phyloP scores from a whole-genome alignment of 2,113 vertebrate genomes.

The Myanophis thanlyinensis region DNA sequence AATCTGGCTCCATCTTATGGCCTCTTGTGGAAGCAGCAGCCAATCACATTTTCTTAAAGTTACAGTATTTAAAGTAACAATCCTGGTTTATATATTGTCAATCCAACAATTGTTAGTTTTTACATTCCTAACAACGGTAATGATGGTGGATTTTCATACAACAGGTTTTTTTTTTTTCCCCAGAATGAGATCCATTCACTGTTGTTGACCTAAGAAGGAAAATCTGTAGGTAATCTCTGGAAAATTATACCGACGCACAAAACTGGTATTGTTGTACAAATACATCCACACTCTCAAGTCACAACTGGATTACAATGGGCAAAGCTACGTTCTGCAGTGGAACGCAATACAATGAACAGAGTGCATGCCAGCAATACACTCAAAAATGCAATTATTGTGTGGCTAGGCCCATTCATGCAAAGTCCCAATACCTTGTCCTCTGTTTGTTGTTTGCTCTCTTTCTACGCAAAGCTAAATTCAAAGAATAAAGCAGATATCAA shows the following conservation, averaged over 20 bases:
- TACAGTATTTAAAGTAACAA: no score
- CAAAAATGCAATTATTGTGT: neutral
- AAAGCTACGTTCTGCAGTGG: constrained; percentile 13
- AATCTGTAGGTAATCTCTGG: constrained; percentile 1
- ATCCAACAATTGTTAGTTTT: no score
- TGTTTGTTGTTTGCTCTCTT: neutral
- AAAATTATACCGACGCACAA: neutral
- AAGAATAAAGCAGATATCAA: neutral
- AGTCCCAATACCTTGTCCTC: neutral
- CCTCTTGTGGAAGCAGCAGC: no score
- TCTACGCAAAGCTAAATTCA: neutral
- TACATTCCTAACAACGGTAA: no score
- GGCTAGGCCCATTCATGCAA: neutral
- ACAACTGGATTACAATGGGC: constrained; percentile 10
- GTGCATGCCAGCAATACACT: neutral
- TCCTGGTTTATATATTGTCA: no score
- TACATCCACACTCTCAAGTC: constrained; percentile 23
- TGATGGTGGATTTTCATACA: constrained; percentile 54
- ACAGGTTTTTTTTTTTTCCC: neutral
- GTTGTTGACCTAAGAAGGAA: constrained; percentile 27
- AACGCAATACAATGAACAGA: constrained; percentile 22
- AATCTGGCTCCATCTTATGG: no score
- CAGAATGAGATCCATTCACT: constrained; percentile 31
- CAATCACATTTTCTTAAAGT: no score
- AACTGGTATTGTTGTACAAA: constrained; percentile 36